Conservation (phyloP, 2,113 vertebrate genomes). For the Rhea pennata region DNA sequence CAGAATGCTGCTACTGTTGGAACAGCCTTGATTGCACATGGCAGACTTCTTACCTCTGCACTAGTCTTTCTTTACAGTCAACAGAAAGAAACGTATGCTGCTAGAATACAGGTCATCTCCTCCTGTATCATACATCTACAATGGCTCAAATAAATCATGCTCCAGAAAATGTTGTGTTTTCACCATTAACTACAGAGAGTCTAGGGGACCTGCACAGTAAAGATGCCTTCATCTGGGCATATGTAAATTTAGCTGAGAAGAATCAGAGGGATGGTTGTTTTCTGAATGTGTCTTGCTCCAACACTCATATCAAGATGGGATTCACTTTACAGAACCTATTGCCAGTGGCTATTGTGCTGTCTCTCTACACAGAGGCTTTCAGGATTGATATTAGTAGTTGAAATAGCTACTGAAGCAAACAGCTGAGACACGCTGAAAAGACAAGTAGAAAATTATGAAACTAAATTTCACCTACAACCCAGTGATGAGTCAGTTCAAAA, state of each 20-base stretch:
- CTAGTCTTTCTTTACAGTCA: background rate
- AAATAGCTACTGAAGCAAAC: background rate
- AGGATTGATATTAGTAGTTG: background rate
- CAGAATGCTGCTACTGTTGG: background rate
- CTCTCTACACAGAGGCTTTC: background rate
- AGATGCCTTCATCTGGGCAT: background rate
- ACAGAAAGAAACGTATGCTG: rapidly evolving
- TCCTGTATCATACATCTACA: background rate
- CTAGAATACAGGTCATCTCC: background rate
- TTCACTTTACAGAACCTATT: background rate
- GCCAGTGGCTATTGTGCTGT: rapidly evolving
- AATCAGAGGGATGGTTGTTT: background rate
- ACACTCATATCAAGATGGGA: background rate
- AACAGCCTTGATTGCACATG: background rate
- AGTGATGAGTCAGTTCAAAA: background rate
- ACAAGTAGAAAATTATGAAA: background rate
- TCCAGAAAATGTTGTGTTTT: background rate
- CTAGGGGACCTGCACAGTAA: background rate
- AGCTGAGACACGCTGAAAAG: background rate
- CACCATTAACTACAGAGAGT: background rate
- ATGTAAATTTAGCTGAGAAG: background rate
- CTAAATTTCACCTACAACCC: background rate
- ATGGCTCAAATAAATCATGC: rapidly evolving
- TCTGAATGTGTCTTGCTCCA: background rate
- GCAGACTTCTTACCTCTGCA: background rate